These are phyloP conservation scores for Drosophila navojoa DNA, from an alignment of 1,140 invertebrate genomes.

Conservation along the genomic window DNA sequence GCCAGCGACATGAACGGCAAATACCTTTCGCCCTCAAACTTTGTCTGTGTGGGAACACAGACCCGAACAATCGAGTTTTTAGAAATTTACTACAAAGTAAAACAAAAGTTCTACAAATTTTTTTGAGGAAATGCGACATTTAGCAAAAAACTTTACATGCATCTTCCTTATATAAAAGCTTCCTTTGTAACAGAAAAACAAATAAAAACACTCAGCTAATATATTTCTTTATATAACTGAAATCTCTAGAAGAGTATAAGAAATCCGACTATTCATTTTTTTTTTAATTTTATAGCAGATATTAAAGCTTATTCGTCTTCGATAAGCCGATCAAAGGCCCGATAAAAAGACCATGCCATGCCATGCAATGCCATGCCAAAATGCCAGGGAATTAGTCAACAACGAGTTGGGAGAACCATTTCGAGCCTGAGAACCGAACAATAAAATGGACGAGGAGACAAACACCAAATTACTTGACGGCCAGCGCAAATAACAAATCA, in stretches of 20 bases:
- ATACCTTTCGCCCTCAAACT: constrained; percentile 39
- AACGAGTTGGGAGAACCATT: constrained; percentile 22
- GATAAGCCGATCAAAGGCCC: constrained; percentile 23
- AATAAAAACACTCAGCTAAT: too few relatives aligned
- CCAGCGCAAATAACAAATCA: constrained; percentile 76
- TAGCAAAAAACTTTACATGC: too few relatives aligned
- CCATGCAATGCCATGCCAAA: constrained; percentile 1
- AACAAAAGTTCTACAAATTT: too few relatives aligned
- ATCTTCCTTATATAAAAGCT: too few relatives aligned
- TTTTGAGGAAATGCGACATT: too few relatives aligned
- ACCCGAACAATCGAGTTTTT: constrained; percentile 22
- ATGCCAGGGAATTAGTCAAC: constrained; percentile 51
- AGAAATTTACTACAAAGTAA: too few relatives aligned
- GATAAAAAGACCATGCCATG: not conserved
- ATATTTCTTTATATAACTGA: too few relatives aligned
- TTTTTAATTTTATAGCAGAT: not conserved
- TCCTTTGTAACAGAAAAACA: too few relatives aligned
- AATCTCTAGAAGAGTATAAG: too few relatives aligned
- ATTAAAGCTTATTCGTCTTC: constrained; percentile 9
- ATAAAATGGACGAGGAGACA: constrained; percentile 46
- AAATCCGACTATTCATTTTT: too few relatives aligned
- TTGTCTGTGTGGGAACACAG: constrained; percentile 33
- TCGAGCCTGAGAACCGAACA: constrained; percentile 72
- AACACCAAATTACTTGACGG: constrained; percentile 66
- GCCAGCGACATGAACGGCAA: constrained; percentile 53